Evolutionary conservation across 2,888 invertebrate species (phyloP).

Genomic region (Nematopogon swammerdamellus): DNA sequence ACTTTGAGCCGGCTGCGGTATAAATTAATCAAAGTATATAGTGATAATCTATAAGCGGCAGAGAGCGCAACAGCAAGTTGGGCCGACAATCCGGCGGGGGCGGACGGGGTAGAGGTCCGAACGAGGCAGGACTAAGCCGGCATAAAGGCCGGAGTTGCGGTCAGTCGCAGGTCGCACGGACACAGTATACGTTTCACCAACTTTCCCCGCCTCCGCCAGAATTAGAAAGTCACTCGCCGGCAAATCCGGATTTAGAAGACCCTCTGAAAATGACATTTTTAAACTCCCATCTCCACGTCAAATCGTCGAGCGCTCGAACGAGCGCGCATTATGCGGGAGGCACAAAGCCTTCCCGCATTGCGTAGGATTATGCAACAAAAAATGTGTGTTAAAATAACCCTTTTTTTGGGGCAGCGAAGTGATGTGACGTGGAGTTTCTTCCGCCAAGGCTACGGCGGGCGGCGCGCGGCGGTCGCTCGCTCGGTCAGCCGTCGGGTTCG

Average conservation of each 20-base stretch:
- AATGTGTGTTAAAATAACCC: slow-evolving; percentile 38
- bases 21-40: slow-evolving; percentile 48
- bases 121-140: slow-evolving; percentile 14
- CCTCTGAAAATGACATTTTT: slow-evolving; percentile 43
- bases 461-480: slow-evolving; percentile 27
- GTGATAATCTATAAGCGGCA: slow-evolving; percentile 20
- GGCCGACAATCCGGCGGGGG: slow-evolving; percentile 31
- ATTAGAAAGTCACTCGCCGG: slow-evolving; percentile 50
- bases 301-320: slow-evolving; percentile 24
- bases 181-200: slow-evolving; percentile 54
- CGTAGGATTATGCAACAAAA: slow-evolving; percentile 43
- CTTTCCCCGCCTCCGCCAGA: slow-evolving; percentile 33
- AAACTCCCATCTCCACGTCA: slow-evolving; percentile 26
- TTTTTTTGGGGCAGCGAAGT: slow-evolving; percentile 33
- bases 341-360: slow-evolving; percentile 24
- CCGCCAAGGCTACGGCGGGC: too few species aligned
- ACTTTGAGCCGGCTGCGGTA: slow-evolving; percentile 42
- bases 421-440: slow-evolving; percentile 44
- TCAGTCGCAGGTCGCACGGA: slow-evolving; percentile 41
- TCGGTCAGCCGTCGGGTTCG: slow-evolving; percentile 20
- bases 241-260: slow-evolving; percentile 47
- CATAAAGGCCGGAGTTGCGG: slow-evolving; percentile 22
- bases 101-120: slow-evolving; percentile 46
- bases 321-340: slow-evolving; percentile 25
- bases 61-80: slow-evolving; percentile 26